A percentile compares a stretch with the other conserved stretches of the same genome.
Conservation (phyloP, 2,888 invertebrate species). For the Boloria euphrosyne region DNA sequence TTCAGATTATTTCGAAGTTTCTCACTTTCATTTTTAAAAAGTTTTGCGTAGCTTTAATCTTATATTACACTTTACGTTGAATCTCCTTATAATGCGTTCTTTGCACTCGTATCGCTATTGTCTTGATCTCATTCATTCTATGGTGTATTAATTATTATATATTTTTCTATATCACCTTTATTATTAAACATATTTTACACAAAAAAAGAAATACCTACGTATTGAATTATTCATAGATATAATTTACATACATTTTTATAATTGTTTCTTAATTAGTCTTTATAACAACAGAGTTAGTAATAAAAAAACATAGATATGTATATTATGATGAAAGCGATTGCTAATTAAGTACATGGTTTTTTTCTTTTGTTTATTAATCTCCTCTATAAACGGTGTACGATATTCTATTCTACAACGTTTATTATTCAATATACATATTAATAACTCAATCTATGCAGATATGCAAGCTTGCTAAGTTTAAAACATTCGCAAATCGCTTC, state of each 20-base stretch:
- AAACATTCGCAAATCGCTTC: conserved; percentile 21
- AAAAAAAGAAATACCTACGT: no score
- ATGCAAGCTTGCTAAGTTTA: conserved; percentile 18
- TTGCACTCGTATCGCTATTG: conserved; percentile 7
- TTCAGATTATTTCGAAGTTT: conserved; percentile 17
- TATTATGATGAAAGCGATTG: no score
- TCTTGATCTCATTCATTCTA: neutral
- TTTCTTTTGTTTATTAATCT: no score
- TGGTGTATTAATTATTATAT: no score
- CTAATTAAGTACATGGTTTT: no score
- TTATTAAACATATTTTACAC: no score
- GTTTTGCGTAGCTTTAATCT: conserved; percentile 7
- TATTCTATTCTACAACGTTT: neutral
- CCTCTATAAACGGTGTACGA: no score
- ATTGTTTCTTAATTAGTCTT: no score
- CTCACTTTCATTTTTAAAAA: conserved; percentile 14
- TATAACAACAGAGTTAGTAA: no score
- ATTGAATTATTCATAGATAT: no score
- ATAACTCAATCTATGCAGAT: conserved; percentile 2
- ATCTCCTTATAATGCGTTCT: conserved; percentile 11
- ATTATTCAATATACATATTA: neutral
- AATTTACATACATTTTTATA: no score
- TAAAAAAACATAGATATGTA: no score
- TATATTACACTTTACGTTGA: conserved; percentile 5
- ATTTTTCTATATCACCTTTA: neutral